Conservation (phyloP, 2,113 vertebrate genomes). For the Vulpes ferrilata region DNA sequence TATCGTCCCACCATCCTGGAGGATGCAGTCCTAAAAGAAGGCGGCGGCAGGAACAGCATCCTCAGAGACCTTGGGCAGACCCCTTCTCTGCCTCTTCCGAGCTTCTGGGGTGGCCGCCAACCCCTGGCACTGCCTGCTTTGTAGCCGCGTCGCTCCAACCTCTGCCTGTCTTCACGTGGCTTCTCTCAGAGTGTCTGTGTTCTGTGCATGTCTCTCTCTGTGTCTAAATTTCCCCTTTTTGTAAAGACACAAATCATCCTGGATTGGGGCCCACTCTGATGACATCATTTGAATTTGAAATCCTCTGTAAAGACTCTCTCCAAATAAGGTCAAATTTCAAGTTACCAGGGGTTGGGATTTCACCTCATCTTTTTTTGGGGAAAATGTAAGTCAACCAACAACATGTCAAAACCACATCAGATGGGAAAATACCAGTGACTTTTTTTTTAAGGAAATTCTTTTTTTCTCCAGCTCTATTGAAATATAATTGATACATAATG, state of each 20-base stretch:
- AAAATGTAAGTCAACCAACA: background rate
- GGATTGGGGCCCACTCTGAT: no score
- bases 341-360: background rate
- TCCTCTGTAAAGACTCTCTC: background rate
- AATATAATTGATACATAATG: background rate
- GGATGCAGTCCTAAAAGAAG: background rate
- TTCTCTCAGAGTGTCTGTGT: background rate
- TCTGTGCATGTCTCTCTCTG: background rate
- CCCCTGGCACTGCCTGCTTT: background rate
- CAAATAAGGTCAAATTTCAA: background rate
- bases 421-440: no score
- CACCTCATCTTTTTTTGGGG: no score
- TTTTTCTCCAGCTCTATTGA: background rate
- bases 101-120: background rate
- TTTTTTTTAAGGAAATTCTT: background rate
- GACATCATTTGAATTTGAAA: background rate
- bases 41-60: background rate
- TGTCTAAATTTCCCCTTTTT: background rate
- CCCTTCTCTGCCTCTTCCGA: background rate
- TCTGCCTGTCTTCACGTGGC: background rate
- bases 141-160: accelerated
- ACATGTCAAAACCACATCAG: background rate
- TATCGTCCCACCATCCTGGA: background rate
- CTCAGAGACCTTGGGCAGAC: background rate
- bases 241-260: background rate